Evolutionary conservation across 1,140 invertebrate species (phyloP).

Genomic region (Helicoverpa armigera): DNA sequence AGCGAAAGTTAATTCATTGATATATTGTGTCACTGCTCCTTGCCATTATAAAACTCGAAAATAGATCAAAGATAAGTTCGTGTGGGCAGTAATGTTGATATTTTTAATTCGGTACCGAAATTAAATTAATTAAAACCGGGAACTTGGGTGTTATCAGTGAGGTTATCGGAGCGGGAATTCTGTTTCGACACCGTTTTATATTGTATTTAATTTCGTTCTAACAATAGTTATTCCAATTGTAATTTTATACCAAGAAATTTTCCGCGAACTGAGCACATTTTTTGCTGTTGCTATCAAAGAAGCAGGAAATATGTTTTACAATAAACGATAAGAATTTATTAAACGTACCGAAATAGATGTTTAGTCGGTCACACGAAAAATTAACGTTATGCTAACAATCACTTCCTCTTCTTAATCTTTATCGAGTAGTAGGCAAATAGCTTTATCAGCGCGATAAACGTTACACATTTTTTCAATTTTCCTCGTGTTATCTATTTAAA

Average conservation of each 20-base stretch:
- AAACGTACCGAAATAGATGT: not conserved
- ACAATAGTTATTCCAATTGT: not conserved
- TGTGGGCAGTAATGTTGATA: not conserved
- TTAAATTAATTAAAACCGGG: slow-evolving; percentile 43
- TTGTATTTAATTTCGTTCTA: slow-evolving; percentile 12
- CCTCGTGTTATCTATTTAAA: slow-evolving; percentile 10
- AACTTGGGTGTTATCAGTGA: slow-evolving; percentile 44
- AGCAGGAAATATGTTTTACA: no score
- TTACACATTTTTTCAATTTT: slow-evolving; percentile 4
- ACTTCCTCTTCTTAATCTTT: slow-evolving; percentile 3
- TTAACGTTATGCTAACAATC: not conserved
- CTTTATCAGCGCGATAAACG: slow-evolving; percentile 4
- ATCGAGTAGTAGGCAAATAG: not conserved
- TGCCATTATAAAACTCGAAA: slow-evolving; percentile 15
- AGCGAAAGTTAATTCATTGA: slow-evolving; percentile 61
- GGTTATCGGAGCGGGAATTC: slow-evolving; percentile 49
- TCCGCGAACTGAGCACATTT: not conserved
- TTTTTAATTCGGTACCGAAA: slow-evolving; percentile 24
- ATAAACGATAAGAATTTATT: not conserved
- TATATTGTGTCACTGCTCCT: slow-evolving; percentile 48
- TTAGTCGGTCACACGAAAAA: not conserved
- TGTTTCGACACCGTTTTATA: slow-evolving; percentile 20
- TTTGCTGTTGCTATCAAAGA: no score
- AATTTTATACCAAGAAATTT: not conserved
- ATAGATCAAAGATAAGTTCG: slow-evolving; percentile 23